phyloP scores from a whole-genome alignment of 2,888 invertebrate genomes.

The Lasioglossum malachurum region DNA sequence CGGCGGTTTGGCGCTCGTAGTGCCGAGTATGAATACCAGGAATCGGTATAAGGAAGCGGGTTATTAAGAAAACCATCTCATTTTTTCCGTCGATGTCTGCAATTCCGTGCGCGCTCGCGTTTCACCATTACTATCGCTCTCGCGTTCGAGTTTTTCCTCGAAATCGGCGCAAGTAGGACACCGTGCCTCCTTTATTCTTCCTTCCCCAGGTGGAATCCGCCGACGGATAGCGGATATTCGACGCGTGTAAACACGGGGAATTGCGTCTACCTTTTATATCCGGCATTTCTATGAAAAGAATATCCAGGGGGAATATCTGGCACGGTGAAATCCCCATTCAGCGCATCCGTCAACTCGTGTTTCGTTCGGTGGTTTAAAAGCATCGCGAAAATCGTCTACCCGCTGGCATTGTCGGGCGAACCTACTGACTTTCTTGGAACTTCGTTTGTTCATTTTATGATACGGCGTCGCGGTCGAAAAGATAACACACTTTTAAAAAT shows the following conservation, averaged over 20 bases:
- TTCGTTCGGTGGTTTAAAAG: not conserved
- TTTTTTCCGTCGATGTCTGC: slow-evolving; percentile 28
- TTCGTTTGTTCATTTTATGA: not conserved
- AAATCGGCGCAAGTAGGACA: slow-evolving; percentile 68
- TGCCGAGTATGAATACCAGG: slow-evolving; percentile 24
- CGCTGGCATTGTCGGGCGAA: not conserved
- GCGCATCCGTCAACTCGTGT: not conserved
- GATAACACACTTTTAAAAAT: not conserved
- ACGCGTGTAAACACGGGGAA: slow-evolving; percentile 17
- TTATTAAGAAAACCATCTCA: slow-evolving; percentile 31
- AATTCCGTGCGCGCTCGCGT: slow-evolving; percentile 31
- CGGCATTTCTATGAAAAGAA: slow-evolving; percentile 2
- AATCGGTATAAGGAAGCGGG: slow-evolving; percentile 22
- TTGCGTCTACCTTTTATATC: slow-evolving; percentile 18
- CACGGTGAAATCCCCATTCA: slow-evolving; percentile 35
- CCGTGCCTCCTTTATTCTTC: slow-evolving; percentile 46
- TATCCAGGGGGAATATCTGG: slow-evolving; percentile 23
- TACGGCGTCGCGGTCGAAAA: not conserved
- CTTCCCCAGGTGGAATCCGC: slow-evolving; percentile 46
- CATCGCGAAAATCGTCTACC: not conserved
- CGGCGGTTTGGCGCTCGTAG: slow-evolving; percentile 22
- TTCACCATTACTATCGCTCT: slow-evolving; percentile 19
- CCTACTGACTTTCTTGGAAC: not conserved
- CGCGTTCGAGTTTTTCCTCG: slow-evolving; percentile 41
- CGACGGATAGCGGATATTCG: slow-evolving; percentile 33